phyloP scores from a whole-genome alignment of 2,113 vertebrate species.

The Sigmodon hispidus region DNA sequence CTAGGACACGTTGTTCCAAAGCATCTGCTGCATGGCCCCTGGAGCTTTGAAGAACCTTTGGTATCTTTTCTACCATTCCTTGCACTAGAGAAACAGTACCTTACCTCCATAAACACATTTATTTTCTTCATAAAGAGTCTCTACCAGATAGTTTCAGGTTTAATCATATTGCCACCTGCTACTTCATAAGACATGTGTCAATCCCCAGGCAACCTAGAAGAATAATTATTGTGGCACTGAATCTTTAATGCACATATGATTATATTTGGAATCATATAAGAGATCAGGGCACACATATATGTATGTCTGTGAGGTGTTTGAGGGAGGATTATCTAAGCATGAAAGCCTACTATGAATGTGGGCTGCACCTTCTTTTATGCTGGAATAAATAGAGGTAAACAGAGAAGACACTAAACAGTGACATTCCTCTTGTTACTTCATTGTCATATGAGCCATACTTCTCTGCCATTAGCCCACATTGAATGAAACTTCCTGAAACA shows the following conservation, averaged over 20 bases:
- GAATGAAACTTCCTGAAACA: neutral
- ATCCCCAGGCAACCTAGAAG: neutral
- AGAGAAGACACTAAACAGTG: neutral
- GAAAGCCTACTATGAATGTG: neutral
- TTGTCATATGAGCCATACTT: no score
- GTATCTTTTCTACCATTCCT: neutral
- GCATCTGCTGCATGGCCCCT: no score
- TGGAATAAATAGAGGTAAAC: neutral
- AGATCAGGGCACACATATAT: neutral
- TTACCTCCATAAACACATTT: neutral
- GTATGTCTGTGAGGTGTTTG: neutral
- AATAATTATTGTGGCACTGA: neutral
- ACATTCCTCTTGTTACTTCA: no score
- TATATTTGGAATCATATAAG: neutral
- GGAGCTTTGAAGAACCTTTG: neutral
- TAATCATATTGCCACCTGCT: neutral
- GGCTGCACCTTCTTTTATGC: neutral
- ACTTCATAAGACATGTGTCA: neutral
- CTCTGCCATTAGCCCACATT: no score
- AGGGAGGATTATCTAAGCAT: neutral
- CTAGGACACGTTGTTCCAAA: neutral
- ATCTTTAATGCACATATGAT: neutral
- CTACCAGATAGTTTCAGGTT: neutral
- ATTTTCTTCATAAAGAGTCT: neutral
- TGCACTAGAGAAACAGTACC: neutral